Conservation (phyloP, 2,797 vertebrate species). For the Tapera naevia region DNA sequence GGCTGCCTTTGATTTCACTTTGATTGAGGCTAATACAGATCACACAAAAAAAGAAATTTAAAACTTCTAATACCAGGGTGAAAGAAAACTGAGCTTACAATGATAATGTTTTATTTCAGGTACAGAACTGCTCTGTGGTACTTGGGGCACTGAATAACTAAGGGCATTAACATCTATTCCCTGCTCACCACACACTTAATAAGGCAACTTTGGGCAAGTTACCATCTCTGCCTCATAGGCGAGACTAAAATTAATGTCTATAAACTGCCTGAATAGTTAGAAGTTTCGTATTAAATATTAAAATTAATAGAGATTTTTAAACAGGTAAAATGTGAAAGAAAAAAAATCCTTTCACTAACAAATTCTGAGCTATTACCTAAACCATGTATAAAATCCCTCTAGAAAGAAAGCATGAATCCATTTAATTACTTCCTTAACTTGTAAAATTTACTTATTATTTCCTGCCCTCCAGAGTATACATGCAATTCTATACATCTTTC, state of each 20-base stretch:
- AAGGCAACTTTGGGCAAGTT: not conserved
- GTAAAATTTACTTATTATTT: slow-evolving; percentile 49
- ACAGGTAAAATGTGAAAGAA: not conserved
- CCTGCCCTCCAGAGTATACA: slow-evolving; percentile 21
- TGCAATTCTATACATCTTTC: not conserved
- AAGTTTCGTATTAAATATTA: slow-evolving; percentile 45
- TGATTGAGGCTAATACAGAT: not conserved
- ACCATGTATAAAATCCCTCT: slow-evolving; percentile 13
- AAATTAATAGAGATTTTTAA: slow-evolving; percentile 28
- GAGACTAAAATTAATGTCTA: slow-evolving; percentile 19
- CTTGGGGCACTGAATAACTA: not conserved
- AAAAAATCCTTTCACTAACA: not conserved
- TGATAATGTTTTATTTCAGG: not conserved
- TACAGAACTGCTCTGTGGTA: not conserved
- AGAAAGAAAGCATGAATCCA: not conserved
- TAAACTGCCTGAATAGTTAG: not conserved
- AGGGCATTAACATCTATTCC: not conserved
- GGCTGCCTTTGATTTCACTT: not conserved
- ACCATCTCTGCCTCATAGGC: not conserved
- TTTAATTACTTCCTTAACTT: slow-evolving; percentile 53
- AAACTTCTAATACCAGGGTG: not conserved
- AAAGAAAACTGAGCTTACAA: not conserved
- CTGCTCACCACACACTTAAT: not conserved
- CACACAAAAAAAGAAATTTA: not conserved
- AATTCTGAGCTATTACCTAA: slow-evolving; percentile 9